Base-by-base conservation (phyloP, 2,797 vertebrate genomes). In the Taenioides sp. region DNA sequence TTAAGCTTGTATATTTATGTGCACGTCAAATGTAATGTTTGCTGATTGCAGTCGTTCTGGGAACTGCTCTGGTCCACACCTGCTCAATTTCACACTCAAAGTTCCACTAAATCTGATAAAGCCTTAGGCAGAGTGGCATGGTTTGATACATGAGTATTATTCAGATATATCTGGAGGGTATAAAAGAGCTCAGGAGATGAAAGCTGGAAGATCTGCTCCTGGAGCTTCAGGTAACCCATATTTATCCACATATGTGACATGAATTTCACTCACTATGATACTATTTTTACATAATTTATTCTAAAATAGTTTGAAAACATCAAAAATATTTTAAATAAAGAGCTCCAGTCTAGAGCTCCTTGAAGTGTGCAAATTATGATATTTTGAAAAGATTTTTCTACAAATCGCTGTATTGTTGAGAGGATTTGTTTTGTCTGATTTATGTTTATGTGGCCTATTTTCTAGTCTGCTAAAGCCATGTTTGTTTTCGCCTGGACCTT, bases 401-500 rank as follows among this genome's bases (percentile, higher is more conserved):
- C n/a, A n/a, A n/a, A n/a, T n/a, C n/a, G n/a, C n/a, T n/a, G n/a
- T n/a, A n/a, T n/a, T n/a, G n/a, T n/a, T n/a, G 1, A 37, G 34
- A 37, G 1, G 34, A 37, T 37, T 1, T 37, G 34, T 37, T 34
- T 34, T 34, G 31, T 34, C 7, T 10, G 9, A 37, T 37, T 60
- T 22, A 5, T 54, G 12, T 25, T 27, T 17, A 28, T 59, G 23
- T 60, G 5, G 4, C 23, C 1, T 10, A 23, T 57, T 11, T 23
- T 57, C 22, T 14, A 67, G 20, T 83, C 37, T 66, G 49, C 66
- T 83, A 66, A 71, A 82, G 61, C 57, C 75, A 94, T 92, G 80
- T 60, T 60, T 28, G 67, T 87, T n/a, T 88, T 82, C 58, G 84
- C 78, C 60, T 88, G 87, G 81, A 83, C 81, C 74, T 67, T 90